Evolutionary conservation across 2,797 vertebrate species (phyloP).

Genomic region (Astyanax mexicanus): DNA sequence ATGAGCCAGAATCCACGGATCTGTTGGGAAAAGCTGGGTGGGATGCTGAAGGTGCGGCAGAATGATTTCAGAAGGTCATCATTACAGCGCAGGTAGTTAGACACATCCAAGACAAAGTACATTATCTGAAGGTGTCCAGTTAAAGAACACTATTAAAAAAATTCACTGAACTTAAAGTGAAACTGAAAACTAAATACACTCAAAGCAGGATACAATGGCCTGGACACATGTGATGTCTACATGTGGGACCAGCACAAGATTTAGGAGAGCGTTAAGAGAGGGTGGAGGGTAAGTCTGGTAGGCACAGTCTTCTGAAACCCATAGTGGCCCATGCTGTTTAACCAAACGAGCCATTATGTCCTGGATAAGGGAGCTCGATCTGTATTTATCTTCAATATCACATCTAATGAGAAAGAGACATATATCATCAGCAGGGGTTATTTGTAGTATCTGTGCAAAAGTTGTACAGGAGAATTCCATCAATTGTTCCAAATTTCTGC

Average conservation of each 20-base stretch:
- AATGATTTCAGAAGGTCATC: conserved; percentile 70
- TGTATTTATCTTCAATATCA: conserved; percentile 46
- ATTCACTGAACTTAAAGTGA: background rate
- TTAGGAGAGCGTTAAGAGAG: conserved; percentile 67
- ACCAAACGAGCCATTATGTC: conserved; percentile 64
- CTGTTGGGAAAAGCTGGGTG: conserved; percentile 64
- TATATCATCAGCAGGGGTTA: too few relatives aligned
- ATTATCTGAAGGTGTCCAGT: conserved; percentile 62
- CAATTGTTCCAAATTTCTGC: too few relatives aligned
- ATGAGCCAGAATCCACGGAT: conserved; percentile 72
- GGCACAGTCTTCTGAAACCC: conserved; percentile 61
- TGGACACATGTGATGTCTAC: conserved; percentile 63
- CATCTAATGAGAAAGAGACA: conserved; percentile 48
- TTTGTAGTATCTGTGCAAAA: too few relatives aligned
- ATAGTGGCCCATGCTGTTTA: conserved; percentile 61
- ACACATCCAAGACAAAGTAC: conserved; percentile 74
- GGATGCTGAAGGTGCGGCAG: conserved; percentile 67
- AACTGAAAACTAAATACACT: background rate
- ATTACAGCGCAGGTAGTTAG: conserved; percentile 67
- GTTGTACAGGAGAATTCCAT: too few relatives aligned
- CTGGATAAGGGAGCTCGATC: conserved; percentile 63
- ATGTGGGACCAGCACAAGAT: conserved; percentile 65
- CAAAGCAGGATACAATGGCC: conserved; percentile 64
- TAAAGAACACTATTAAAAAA: conserved; percentile 52
- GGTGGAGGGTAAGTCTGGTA: conserved; percentile 68